Evolutionary conservation across 2,113 vertebrate species (phyloP), one percentile per base, ranked within the genome.

Genomic region (Lates calcarifer): DNA sequence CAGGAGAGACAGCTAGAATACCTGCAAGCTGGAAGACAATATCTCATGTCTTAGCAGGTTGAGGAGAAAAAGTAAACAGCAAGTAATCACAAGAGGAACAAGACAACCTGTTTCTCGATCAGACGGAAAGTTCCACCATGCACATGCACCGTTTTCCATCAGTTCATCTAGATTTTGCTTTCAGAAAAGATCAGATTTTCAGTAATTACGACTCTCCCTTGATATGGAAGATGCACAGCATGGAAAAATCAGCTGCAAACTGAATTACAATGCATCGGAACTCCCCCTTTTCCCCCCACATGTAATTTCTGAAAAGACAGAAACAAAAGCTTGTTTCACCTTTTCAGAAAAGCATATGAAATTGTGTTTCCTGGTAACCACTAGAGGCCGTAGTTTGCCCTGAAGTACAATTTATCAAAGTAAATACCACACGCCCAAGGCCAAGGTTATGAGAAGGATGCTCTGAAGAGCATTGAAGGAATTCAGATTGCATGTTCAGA

Each of bases 21-120:
- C 83, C 85, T 89, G 74, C n/a, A 74, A 82, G 82, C 41, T 75
- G 82, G 84, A 81, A 87, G 74, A 89, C 66, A 88, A 83, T 81
- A 82, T 83, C 73, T 88, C 88, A 86, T 86, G 91, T 90, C 87
- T 87, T 88, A 91, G 87, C 90, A 89, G 83, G 89, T 90, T 90
- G 74, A 87, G 79, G 72, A 90, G 80, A 87, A 84, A 89, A 86
- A 87, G 90, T 90, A 94, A 92, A 92, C 90, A 88, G 73, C 7
- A 6, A 79, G 68, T 64, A 81, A 83, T 67, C 73, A 79, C 77
- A 74, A 56, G 41, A 37, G 64, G 62, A 90, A 85, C 85, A 91
- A 76, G 74, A 88, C 84, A 87, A 82, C 18, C 66, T 51, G 57
- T 89, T 78, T 77, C 72, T n/a, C 20, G 49, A 83, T 81, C 56